Evolutionary conservation across 2,888 invertebrate species (phyloP), one percentile per base, ranked within the genome.

Genomic region (Zygogramma bicolorata): DNA sequence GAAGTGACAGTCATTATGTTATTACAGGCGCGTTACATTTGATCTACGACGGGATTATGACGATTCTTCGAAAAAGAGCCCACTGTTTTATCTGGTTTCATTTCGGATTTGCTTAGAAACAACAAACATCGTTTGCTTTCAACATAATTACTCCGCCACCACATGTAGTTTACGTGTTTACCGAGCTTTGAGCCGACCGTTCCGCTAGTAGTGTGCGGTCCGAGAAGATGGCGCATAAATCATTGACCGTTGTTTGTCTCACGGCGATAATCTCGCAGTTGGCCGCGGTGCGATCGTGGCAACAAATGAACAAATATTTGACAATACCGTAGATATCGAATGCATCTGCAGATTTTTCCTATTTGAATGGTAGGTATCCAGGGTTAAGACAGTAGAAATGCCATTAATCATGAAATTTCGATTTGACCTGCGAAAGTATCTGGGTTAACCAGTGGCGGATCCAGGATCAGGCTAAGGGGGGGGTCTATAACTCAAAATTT

Each of bases 1-100:
- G 84, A 85, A 84, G 85, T 85, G 85, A 86, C 86, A 86, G 83
- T 85, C 85, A 85, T 85, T 86, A 82, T 86, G 85, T 86, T 86
- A 83, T 85, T 86, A 81, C 86, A 86, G 86, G 85, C 86, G 85
- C 82, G 82, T 81, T 81, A 83, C 84, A 84, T 86, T 85, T 85
- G 85, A 85, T 85, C 81, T 84, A 85, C 81, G 80, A 79, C 82
- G 79, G 81, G 79, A 81, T 83, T 81, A 82, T 81, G 79, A 78
- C 81, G 78, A 79, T 82, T 82, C 83, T 79, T 80, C 81, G 84
- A 83, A 83, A 81, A 76, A 76, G 73, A 78, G 78, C 75, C 77
- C 74, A 68, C 75, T 76, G 79, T 82, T 82, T 84, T 83, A 82
- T 80, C 81, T 69, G 81, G 80, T 81, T 81, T 80, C 82, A 75